phyloP scores from a whole-genome alignment of 2,113 vertebrate species.

The Herpailurus yagouaroundi region DNA sequence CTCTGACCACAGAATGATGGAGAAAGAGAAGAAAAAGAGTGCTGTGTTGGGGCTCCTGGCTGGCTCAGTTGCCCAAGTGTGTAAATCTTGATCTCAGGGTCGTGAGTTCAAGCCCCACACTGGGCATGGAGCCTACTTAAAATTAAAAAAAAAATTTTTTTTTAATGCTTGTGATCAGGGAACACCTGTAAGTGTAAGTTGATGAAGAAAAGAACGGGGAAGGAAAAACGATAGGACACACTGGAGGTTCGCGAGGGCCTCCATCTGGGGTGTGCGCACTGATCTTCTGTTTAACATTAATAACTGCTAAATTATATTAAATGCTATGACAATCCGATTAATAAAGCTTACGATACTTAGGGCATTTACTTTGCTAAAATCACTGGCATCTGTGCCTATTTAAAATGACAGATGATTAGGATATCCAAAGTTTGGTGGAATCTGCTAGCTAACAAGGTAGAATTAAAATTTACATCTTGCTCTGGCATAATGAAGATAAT shows the following conservation, averaged over 20 bases:
- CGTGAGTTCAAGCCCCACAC: no score
- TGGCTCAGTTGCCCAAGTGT: no score
- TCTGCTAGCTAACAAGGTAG: slow-evolving; percentile 87
- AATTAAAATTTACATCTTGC: slow-evolving; percentile 89
- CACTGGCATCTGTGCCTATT: slow-evolving; percentile 86
- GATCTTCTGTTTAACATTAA: slow-evolving; percentile 70
- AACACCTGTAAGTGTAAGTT: slow-evolving; percentile 10
- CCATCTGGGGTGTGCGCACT: not conserved
- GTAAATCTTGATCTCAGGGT: no score
- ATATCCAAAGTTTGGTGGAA: slow-evolving; percentile 86
- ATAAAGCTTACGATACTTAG: slow-evolving; percentile 81
- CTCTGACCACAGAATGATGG: slow-evolving; percentile 26
- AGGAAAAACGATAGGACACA: not conserved
- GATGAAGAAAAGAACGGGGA: not conserved
- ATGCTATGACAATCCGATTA: slow-evolving; percentile 84
- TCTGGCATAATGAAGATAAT: slow-evolving; percentile 86
- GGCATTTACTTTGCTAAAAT: slow-evolving; percentile 80
- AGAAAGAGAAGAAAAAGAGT: not conserved
- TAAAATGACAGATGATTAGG: slow-evolving; percentile 88
- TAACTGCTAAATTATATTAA: slow-evolving; percentile 82
- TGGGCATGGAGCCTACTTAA: no score
- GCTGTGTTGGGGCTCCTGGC: not conserved
- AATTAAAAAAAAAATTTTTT: no score
- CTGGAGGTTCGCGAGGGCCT: not conserved
- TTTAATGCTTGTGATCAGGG: slow-evolving; percentile 34